Evolutionary conservation across 2,888 invertebrate species (phyloP).

Genomic region (Rutpela maculata): DNA sequence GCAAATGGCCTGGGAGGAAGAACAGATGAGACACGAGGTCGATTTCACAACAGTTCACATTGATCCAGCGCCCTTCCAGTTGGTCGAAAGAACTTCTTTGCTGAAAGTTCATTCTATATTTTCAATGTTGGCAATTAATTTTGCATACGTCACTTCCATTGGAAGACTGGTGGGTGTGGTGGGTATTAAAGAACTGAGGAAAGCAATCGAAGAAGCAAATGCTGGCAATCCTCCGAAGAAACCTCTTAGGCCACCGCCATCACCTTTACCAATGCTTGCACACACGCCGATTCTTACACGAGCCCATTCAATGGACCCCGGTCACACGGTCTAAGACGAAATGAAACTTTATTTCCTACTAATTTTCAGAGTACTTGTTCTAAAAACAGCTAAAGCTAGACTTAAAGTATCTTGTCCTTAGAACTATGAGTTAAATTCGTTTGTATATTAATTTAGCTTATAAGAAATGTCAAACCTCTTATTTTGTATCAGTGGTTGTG

Average conservation of each 20-base stretch:
- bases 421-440: neutral
- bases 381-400: slow-evolving; percentile 1
- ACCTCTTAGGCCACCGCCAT: slow-evolving; percentile 32
- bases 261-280: slow-evolving; percentile 30
- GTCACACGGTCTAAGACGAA: neutral
- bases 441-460: too few relatives aligned
- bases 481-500: too few relatives aligned
- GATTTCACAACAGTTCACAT: slow-evolving; percentile 86
- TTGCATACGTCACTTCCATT: slow-evolving; percentile 96
- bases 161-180: slow-evolving; percentile 96
- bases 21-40: slow-evolving; percentile 86
- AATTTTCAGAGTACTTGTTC: neutral
- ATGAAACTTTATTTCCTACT: neutral
- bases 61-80: slow-evolving; percentile 97
- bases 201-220: slow-evolving; percentile 93
- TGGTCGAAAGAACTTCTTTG: slow-evolving; percentile 92
- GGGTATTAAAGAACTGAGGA: slow-evolving; percentile 92
- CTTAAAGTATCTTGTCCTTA: neutral
- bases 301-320: slow-evolving; percentile 23
- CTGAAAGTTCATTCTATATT: slow-evolving; percentile 91
- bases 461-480: too few relatives aligned
- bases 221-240: slow-evolving; percentile 79
- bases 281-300: slow-evolving; percentile 27
- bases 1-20: slow-evolving; percentile 93
- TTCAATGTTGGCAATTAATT: slow-evolving; percentile 95